Evolutionary conservation across 2,113 vertebrate species (phyloP).

Genomic region (Cynopterus brachyotis): DNA sequence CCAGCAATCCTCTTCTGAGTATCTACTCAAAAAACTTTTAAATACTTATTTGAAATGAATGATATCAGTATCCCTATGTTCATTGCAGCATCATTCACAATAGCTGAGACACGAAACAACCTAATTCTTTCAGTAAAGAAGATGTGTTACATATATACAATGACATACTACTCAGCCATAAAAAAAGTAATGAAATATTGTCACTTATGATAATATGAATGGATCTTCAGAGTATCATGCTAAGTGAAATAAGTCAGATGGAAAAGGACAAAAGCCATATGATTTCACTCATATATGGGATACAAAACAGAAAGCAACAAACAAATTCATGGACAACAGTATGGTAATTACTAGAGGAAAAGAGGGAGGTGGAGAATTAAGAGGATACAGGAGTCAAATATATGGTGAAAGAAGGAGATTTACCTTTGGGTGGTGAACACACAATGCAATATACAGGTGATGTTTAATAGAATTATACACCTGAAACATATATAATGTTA

Average conservation of each 20-base stretch:
- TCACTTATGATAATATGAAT: background rate
- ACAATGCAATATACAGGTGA: background rate
- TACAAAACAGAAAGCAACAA: background rate
- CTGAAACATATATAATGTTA: too few relatives aligned
- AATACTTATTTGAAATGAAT: too few relatives aligned
- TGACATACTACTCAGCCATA: too few relatives aligned
- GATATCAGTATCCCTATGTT: too few relatives aligned
- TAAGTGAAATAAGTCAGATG: background rate
- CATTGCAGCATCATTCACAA: too few relatives aligned
- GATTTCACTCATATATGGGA: background rate
- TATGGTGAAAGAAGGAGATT: background rate
- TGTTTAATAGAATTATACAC: background rate
- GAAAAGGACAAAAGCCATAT: background rate
- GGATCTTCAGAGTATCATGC: background rate
- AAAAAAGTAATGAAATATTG: too few relatives aligned
- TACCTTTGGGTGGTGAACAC: background rate
- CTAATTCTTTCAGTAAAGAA: too few relatives aligned
- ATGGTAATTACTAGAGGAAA: too few relatives aligned
- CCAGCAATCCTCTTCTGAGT: too few relatives aligned
- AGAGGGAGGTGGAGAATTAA: background rate
- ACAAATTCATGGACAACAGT: background rate
- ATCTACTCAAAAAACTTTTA: too few relatives aligned
- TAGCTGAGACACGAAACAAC: too few relatives aligned
- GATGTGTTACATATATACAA: too few relatives aligned
- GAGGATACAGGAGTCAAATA: background rate